Percentiles rank a stretch among this genome's conserved stretches.
These are phyloP conservation scores for Ecliptopera silaceata DNA, from an alignment of 2,888 invertebrate species.

Conservation along the genomic window DNA sequence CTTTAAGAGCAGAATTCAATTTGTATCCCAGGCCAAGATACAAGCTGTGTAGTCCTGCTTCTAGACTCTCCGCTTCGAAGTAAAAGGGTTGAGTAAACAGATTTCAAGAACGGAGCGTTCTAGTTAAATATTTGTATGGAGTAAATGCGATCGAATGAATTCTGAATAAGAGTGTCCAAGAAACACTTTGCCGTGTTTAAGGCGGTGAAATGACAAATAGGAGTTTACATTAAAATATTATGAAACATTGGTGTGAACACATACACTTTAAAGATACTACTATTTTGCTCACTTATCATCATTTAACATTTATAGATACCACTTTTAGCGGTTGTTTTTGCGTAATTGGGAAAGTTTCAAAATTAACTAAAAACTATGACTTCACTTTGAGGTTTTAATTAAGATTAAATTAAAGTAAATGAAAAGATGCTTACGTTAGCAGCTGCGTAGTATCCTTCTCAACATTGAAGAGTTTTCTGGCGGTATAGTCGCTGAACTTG, in stretches of 20 bases:
- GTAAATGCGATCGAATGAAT: slow-evolving; percentile 27
- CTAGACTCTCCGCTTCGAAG: slow-evolving; percentile 44
- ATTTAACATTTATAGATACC: too few species aligned
- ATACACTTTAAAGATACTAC: background rate
- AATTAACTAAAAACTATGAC: too few species aligned
- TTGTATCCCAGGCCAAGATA: slow-evolving; percentile 59
- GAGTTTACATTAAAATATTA: slow-evolving; percentile 13
- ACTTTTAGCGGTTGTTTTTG: too few species aligned
- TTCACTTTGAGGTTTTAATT: too few species aligned
- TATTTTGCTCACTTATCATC: too few species aligned
- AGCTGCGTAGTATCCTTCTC: slow-evolving; percentile 96
- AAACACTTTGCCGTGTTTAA: slow-evolving; percentile 16
- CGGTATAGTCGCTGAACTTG: slow-evolving; percentile 96
- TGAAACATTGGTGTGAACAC: background rate
- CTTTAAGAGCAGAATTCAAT: slow-evolving; percentile 48
- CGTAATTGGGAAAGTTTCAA: too few species aligned
- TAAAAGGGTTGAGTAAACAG: slow-evolving; percentile 44
- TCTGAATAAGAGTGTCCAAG: slow-evolving; percentile 21
- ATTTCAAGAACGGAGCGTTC: slow-evolving; percentile 39
- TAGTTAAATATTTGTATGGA: slow-evolving; percentile 45
- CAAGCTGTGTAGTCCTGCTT: slow-evolving; percentile 53
- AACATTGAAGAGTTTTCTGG: slow-evolving; percentile 92
- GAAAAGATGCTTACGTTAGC: slow-evolving; percentile 87
- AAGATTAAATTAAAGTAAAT: too few species aligned
- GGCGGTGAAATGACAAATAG: slow-evolving; percentile 7